phyloP scores from a whole-genome alignment of 2,113 vertebrate species.

The Phaethornis superciliosus region DNA sequence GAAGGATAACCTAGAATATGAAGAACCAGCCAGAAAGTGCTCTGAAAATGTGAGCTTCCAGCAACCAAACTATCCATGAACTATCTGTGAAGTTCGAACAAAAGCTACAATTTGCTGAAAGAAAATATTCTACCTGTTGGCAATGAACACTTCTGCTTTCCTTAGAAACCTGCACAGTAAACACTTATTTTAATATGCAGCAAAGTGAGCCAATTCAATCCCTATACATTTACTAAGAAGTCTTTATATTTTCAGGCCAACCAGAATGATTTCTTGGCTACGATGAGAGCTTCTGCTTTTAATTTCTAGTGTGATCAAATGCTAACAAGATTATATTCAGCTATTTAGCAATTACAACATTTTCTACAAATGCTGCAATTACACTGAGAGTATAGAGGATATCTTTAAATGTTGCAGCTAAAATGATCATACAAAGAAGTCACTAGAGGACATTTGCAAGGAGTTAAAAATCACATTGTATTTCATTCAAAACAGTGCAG shows the following conservation, averaged over 20 bases:
- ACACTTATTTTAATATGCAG: not conserved
- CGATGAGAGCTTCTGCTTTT: constrained; percentile 10
- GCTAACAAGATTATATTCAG: constrained; percentile 23
- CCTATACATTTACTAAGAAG: not conserved
- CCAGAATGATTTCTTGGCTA: not conserved
- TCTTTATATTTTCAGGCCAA: constrained; percentile 3
- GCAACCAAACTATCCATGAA: not conserved
- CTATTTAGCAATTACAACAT: constrained; percentile 16
- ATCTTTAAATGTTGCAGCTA: not conserved
- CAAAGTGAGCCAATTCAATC: not conserved
- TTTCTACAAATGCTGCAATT: not conserved
- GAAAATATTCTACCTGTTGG: constrained; percentile 1
- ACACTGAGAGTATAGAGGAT: not conserved
- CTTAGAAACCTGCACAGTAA: constrained; percentile 11
- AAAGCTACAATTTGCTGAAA: not conserved
- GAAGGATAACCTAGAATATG: not conserved
- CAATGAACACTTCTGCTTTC: not conserved
- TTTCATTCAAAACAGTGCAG: constrained; percentile 18
- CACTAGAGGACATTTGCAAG: constrained; percentile 25
- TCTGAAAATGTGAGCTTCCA: not conserved
- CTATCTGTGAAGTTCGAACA: not conserved
- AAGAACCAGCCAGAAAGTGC: not conserved
- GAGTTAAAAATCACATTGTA: constrained; percentile 10
- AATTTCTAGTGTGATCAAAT: constrained; percentile 37
- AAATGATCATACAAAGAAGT: not conserved